Percentiles rank a stretch among this genome's conserved stretches.
phyloP scores from a whole-genome alignment of 2,888 invertebrate genomes.

The Brenthis hecate region DNA sequence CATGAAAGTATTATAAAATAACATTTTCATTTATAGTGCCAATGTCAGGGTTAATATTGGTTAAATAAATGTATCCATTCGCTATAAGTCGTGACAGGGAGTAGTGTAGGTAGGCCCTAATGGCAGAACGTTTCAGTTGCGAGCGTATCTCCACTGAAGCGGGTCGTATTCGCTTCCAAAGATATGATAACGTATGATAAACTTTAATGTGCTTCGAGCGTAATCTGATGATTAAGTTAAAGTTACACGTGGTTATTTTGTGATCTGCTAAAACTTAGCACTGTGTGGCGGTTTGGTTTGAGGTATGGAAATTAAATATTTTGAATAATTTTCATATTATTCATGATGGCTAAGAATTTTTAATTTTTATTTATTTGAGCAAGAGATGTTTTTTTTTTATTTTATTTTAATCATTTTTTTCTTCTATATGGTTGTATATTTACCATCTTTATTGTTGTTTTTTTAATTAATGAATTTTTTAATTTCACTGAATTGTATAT shows the following conservation, averaged over 20 bases:
- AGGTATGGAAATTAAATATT: slow-evolving; percentile 1
- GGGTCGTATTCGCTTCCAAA: slow-evolving; percentile 27
- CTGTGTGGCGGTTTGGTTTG: not conserved
- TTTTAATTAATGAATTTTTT: no score
- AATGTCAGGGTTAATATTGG: no score
- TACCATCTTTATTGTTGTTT: no score
- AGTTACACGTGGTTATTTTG: slow-evolving; percentile 23
- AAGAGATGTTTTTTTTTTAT: no score
- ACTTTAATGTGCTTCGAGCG: slow-evolving; percentile 33
- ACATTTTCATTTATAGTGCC: no score
- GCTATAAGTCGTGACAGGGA: slow-evolving; percentile 20
- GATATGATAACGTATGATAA: slow-evolving; percentile 31
- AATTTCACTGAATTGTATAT: no score
- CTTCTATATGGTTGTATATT: no score
- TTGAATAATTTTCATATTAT: no score
- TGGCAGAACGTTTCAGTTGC: slow-evolving; percentile 28
- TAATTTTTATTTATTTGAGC: no score
- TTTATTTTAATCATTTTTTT: no score
- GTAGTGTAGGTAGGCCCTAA: slow-evolving; percentile 15
- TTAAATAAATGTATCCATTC: slow-evolving; percentile 9
- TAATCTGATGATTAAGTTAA: slow-evolving; percentile 11
- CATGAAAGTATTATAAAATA: no score
- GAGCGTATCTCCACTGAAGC: slow-evolving; percentile 32
- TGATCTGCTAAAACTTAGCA: slow-evolving; percentile 1
- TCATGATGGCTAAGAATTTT: no score